Evolutionary conservation across 1,140 invertebrate genomes (phyloP).

Genomic region (Dreissena polymorpha): DNA sequence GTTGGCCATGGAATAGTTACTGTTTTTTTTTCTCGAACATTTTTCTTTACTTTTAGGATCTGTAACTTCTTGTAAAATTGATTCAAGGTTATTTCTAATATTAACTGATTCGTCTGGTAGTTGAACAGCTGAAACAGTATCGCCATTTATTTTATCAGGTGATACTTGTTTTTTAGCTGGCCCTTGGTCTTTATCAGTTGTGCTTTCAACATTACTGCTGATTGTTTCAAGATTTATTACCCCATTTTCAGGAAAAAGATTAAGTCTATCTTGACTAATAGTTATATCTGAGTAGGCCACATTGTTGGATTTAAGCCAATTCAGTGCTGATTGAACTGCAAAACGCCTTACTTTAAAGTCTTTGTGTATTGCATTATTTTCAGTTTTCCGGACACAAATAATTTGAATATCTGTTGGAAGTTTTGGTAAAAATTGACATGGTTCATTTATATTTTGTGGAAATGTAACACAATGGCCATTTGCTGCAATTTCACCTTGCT

Average conservation of each 20-base stretch:
- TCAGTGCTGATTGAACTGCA: slow-evolving; percentile 41
- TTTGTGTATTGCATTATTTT: slow-evolving; percentile 43
- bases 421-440: slow-evolving; percentile 33
- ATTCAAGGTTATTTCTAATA: slow-evolving; percentile 36
- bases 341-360: slow-evolving; percentile 36
- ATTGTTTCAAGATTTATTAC: slow-evolving; percentile 22
- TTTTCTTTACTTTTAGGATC: neutral
- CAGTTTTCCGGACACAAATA: slow-evolving; percentile 34
- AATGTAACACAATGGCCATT: slow-evolving; percentile 52
- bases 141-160: slow-evolving; percentile 13
- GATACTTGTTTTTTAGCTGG: slow-evolving; percentile 45
- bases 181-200: slow-evolving; percentile 33
- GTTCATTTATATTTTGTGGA: slow-evolving; percentile 53
- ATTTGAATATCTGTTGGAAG: slow-evolving; percentile 41
- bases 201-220: neutral
- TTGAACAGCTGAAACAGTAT: slow-evolving; percentile 25
- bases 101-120: slow-evolving; percentile 43
- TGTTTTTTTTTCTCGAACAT: slow-evolving; percentile 19
- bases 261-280: slow-evolving; percentile 45
- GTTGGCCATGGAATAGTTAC: slow-evolving; percentile 55
- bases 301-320: slow-evolving; percentile 49
- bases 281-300: slow-evolving; percentile 42
- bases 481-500: slow-evolving; percentile 53
- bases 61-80: slow-evolving; percentile 45
- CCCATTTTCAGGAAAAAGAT: slow-evolving; percentile 22